Conservation (phyloP, 2,797 vertebrate species). For the Lindbergichthys nudifrons region DNA sequence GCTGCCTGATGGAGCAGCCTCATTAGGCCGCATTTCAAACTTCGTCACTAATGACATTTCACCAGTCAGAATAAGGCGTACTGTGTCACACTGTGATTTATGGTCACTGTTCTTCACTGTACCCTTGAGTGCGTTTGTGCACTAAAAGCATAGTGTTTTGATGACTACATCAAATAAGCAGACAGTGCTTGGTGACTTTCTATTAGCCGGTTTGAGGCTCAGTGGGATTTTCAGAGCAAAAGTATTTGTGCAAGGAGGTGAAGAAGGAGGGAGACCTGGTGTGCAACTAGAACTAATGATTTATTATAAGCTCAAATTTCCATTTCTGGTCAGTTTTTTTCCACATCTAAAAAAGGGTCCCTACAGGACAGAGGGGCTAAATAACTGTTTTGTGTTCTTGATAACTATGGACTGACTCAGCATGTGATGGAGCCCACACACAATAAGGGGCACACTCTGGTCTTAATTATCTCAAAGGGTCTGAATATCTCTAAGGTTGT, state of each 20-base stretch:
- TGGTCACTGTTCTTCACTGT: constrained; percentile 67
- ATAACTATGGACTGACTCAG: too few relatives aligned
- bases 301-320: not conserved
- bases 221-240: constrained; percentile 45
- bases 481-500: too few relatives aligned
- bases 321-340: not conserved
- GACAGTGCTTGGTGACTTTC: constrained; percentile 51
- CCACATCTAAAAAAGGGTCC: not conserved
- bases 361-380: not conserved
- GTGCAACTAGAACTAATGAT: constrained; percentile 28
- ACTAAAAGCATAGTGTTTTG: constrained; percentile 69
- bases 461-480: too few relatives aligned
- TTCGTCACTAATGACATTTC: constrained; percentile 68
- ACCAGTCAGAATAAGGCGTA: constrained; percentile 58
- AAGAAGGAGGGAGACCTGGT: constrained; percentile 17
- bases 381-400: too few relatives aligned
- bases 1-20: constrained; percentile 65
- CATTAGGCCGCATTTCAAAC: constrained; percentile 73
- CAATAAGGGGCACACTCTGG: too few relatives aligned
- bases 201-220: constrained; percentile 50
- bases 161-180: constrained; percentile 75
- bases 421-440: too few relatives aligned
- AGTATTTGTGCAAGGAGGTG: constrained; percentile 43
- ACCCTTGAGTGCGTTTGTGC: constrained; percentile 65
- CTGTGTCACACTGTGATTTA: constrained; percentile 73